These are phyloP conservation scores for Corythornis madagascariensis DNA, from an alignment of 2,113 vertebrate species.

Conservation along the genomic window DNA sequence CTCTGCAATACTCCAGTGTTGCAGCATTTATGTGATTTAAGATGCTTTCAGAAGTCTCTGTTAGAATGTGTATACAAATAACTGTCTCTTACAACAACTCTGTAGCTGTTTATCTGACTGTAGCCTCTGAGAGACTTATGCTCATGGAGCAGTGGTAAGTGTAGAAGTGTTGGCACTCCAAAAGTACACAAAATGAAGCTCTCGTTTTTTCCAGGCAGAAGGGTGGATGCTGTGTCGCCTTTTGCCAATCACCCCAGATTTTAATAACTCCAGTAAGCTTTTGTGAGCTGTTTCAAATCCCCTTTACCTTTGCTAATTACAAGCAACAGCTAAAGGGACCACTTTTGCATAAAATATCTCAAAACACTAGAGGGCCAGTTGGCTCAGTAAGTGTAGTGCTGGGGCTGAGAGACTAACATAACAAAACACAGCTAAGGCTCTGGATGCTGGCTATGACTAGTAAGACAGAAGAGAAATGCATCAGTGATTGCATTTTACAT, in stretches of 20 bases:
- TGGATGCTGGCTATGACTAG: neutral
- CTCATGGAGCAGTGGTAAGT: neutral
- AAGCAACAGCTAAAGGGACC: neutral
- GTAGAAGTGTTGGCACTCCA: accelerated
- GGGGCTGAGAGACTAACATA: neutral
- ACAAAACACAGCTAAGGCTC: neutral
- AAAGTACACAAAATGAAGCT: neutral
- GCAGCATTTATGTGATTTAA: neutral
- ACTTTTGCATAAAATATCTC: conserved; percentile 23
- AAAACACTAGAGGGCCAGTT: conserved; percentile 26
- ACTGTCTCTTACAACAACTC: neutral
- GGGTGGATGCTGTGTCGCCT: neutral
- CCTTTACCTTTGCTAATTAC: neutral
- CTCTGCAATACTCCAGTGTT: neutral
- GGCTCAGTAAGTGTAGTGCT: neutral
- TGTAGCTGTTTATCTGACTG: neutral
- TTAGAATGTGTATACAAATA: neutral
- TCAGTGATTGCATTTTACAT: neutral
- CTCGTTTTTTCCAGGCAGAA: neutral
- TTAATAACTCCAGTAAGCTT: neutral
- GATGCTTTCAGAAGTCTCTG: conserved; percentile 13
- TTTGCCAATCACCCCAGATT: neutral
- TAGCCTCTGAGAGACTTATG: neutral
- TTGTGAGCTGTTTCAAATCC: neutral
- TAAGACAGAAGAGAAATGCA: neutral